Evolutionary conservation across 1,140 invertebrate species (phyloP).

Genomic region (Hirudo medicinalis): DNA sequence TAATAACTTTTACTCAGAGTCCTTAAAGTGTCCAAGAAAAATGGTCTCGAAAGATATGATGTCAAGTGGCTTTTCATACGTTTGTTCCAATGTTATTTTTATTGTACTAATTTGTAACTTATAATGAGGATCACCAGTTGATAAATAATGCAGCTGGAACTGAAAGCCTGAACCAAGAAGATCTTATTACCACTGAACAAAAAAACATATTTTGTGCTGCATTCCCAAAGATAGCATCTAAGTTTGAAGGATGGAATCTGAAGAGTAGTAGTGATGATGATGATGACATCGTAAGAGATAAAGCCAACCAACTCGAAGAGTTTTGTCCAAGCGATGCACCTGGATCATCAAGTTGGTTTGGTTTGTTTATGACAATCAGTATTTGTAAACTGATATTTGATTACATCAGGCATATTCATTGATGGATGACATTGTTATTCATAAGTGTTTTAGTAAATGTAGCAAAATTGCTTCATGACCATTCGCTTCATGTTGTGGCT

Average conservation of each 20-base stretch:
- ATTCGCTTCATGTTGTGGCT: neutral
- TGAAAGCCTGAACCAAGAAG: neutral
- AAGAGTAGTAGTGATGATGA: neutral
- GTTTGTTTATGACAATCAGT: no score
- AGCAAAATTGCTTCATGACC: no score
- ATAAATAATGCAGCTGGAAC: slow-evolving; percentile 1
- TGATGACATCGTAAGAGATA: neutral
- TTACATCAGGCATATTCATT: no score
- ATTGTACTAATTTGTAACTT: neutral
- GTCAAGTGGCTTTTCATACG: slow-evolving; percentile 3
- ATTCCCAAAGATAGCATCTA: neutral
- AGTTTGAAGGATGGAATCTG: slow-evolving; percentile 9
- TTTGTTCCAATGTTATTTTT: neutral
- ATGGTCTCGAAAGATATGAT: neutral
- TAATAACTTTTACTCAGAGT: neutral
- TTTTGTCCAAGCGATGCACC: neutral
- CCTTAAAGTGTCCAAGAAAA: neutral
- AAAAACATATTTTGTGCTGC: slow-evolving; percentile 11
- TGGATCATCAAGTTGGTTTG: neutral
- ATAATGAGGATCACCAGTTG: neutral
- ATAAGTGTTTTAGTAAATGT: no score
- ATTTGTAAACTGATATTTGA: no score
- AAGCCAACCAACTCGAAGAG: neutral
- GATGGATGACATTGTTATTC: no score
- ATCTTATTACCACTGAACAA: neutral